Percentiles rank a stretch among this genome's conserved stretches.
Conservation (phyloP, 2,113 vertebrate genomes). For the Ceyx melanurus region DNA sequence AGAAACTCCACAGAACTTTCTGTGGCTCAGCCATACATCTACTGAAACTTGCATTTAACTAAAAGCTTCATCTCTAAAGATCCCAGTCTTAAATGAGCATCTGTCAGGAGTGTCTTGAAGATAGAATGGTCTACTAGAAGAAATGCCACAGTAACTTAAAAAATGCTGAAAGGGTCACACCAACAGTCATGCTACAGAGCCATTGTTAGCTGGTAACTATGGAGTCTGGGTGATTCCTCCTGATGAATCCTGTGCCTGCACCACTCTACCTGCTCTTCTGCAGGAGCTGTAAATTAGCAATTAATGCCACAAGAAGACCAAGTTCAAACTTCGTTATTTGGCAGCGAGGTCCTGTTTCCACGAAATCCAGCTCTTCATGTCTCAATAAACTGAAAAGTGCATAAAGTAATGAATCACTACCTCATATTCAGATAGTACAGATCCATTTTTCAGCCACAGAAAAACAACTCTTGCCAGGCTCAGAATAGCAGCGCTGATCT, state of each 20-base stretch:
- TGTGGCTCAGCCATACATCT: not conserved
- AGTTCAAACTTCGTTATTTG: conserved; percentile 43
- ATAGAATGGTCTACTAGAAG: not conserved
- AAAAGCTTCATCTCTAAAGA: not conserved
- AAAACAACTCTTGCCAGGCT: conserved; percentile 19
- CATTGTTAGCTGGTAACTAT: not conserved
- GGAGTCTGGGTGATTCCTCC: not conserved
- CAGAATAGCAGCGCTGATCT: conserved; percentile 45
- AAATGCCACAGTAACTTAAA: conserved; percentile 37
- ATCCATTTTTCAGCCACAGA: conserved; percentile 41
- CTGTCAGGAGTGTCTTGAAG: not conserved
- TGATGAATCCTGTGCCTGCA: not conserved
- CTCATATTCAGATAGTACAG: conserved; percentile 47
- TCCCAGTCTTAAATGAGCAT: not conserved
- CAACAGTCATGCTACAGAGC: not conserved
- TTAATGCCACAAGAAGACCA: conserved; percentile 42
- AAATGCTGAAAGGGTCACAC: conserved; percentile 20
- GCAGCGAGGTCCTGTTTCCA: conserved; percentile 19
- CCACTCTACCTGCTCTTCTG: not conserved
- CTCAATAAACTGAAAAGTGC: conserved; percentile 40
- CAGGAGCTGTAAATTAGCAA: conserved; percentile 23
- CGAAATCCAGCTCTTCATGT: conserved; percentile 13
- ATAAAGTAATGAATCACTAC: conserved; percentile 47
- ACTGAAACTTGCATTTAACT: not conserved
- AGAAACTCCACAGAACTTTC: not conserved